A percentile compares a stretch with the other conserved stretches of the same genome.
Evolutionary conservation across 1,140 invertebrate species (phyloP).

Genomic region (Trialeurodes vaporariorum): DNA sequence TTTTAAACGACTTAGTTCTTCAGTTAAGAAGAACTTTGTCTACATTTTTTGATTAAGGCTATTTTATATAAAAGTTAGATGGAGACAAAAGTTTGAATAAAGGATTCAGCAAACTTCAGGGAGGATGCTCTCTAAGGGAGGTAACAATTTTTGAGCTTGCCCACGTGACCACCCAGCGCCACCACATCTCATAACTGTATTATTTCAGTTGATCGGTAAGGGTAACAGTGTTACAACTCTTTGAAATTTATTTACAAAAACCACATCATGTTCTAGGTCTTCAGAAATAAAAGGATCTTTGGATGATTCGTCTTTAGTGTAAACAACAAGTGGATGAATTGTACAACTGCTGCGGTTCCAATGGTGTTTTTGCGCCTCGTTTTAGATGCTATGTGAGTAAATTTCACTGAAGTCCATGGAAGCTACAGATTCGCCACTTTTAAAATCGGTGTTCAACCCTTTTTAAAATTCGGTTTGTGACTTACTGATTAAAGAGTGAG

Average conservation of each 20-base stretch:
- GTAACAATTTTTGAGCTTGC: too few relatives aligned
- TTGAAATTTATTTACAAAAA: slow-evolving; percentile 23
- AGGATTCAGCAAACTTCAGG: too few relatives aligned
- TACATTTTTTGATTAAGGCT: too few relatives aligned
- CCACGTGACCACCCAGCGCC: too few relatives aligned
- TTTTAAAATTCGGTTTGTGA: not conserved
- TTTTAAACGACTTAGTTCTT: too few relatives aligned
- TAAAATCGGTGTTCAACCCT: not conserved
- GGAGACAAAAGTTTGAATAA: too few relatives aligned
- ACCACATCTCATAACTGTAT: too few relatives aligned
- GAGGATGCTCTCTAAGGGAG: too few relatives aligned
- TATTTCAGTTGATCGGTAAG: too few relatives aligned
- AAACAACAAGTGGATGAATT: not conserved
- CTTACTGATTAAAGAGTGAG: too few relatives aligned
- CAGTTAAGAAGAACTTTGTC: too few relatives aligned
- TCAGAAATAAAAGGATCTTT: slow-evolving; percentile 16
- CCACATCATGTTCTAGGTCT: slow-evolving; percentile 22
- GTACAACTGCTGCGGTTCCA: not conserved
- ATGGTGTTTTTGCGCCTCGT: not conserved
- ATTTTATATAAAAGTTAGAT: too few relatives aligned
- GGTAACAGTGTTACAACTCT: slow-evolving; percentile 17
- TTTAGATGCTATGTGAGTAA: not conserved
- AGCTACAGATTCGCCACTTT: not conserved
- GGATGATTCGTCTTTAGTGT: not conserved
- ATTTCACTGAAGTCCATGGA: not conserved